Base-by-base conservation (phyloP, 2,797 vertebrate genomes). In the Tenualosa ilisha region DNA sequence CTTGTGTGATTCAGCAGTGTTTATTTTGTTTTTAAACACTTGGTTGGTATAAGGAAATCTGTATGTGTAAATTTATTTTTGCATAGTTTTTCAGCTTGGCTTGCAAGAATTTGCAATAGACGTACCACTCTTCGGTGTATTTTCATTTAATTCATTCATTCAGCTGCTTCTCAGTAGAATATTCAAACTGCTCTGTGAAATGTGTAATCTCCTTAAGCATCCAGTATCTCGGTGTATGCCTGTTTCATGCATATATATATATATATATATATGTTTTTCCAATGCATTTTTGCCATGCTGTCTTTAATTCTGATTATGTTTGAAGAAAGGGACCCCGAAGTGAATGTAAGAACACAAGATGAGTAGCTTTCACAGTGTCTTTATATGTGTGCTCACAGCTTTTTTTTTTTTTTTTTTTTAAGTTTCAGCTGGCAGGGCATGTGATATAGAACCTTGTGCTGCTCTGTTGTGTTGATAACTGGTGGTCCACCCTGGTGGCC, bases 241-340 rank as follows among this genome's bases (percentile, higher is more conserved):
- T 51, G 46, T 46, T 46, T 43, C 72, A 22, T 22, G 40, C 40
- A 20, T 46, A 79, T 9, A 61, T 68, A 31, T 17, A 22, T 79
- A 31, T 31, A 31, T 31, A 31, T 31, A 31, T 31, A 31, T 31
- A 31, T 31, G 31, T 31, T 31, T 46, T 22, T 79, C 17, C 37
- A 79, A 46, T 79, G 4, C 8, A 79, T 43, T 20, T 75, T 75
- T 86, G 13, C 75, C 1, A 26, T 56, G 50, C 0, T 85, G 81
- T 81, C 11, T 17, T 85, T 86, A 79, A 17, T 86, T 0, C 51
- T 86, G 24, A 83, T 43, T 49, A 8, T 65, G 6, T 61, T 86
- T 24, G 11, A 87, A 85, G 86, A 24, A 12, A 56, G 85, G 85
- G 22, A 87, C 56, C 22, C 40, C 82, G 65, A 87, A 89, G 12